Evolutionary conservation across 2,113 vertebrate species (phyloP), one percentile per base, ranked within the genome.

Genomic region (Tragulus kanchil): DNA sequence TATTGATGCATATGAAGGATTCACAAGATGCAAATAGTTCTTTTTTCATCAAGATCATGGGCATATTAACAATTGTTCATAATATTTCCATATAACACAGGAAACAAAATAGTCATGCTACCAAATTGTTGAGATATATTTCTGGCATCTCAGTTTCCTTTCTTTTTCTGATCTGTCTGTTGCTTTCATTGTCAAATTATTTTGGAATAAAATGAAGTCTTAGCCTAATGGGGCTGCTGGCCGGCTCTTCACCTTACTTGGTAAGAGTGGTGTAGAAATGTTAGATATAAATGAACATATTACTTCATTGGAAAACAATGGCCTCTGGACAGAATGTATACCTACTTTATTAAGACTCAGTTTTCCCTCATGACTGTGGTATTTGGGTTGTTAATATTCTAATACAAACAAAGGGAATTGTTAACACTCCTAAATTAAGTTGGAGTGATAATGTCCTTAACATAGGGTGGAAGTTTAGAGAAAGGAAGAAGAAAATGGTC

Each of bases 291-390:
- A 85, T 48, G 54, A 89, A 75, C 50, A 92, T 31, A 73, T 97
- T 97, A 96, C 93, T 96, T 98, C 93, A 98, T 5, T 97, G 92
- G 96, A 96, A 97, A 97, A 92, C 91, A 98, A 85, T 93, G 86
- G 58, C 86, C 91, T 97, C 90, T 97, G 94, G 96, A 93, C 71
- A 97, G 93, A 90, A 97, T 91, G 65, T 97, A 98, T 97, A 98
- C 97, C 95, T 97, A 92, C 89, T 97, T 95, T 97, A 91, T 95
- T 97, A 97, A 96, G 95, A 97, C 83, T 59, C 65, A 65, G 73
- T 89, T 82, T 78, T 97, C 94, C 73, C 88, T 85, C 93, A 98
- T 89, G 86, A 75, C 87, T 85, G 54, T 97, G 95, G 88, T 97
- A 93, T 98, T 97, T 96, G 91, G 8, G 13, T 89, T 97, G 97